Conservation (phyloP, 2,797 vertebrate genomes). For the Sebastes dallii region DNA sequence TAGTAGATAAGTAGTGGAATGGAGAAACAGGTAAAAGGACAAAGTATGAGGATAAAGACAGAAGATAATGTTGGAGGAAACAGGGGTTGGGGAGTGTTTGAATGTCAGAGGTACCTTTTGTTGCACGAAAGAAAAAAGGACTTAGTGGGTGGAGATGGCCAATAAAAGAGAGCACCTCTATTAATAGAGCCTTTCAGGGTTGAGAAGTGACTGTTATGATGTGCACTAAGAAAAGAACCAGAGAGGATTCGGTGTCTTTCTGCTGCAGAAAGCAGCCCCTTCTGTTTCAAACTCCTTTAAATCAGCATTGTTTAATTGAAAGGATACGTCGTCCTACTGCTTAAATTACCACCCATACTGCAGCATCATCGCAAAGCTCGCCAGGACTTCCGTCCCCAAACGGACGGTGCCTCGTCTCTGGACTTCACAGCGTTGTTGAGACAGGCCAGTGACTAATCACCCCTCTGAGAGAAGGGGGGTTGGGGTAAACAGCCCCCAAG, state of each 20-base stretch:
- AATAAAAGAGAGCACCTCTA: constrained; percentile 66
- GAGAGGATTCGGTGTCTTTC: constrained; percentile 16
- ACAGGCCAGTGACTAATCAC: constrained; percentile 68
- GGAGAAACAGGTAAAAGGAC: background rate
- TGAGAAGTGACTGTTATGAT: constrained; percentile 42
- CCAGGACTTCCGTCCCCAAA: background rate
- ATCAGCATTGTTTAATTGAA: constrained; percentile 18
- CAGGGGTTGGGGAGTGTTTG: constrained; percentile 5
- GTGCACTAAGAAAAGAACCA: constrained; percentile 50
- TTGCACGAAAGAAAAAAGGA: constrained; percentile 33
- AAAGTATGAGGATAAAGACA: background rate
- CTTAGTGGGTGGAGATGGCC: constrained; percentile 40
- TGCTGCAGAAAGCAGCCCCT: background rate
- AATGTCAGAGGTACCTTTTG: constrained; percentile 31
- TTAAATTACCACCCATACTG: background rate
- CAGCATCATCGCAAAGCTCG: background rate
- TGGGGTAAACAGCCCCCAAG: constrained; percentile 62
- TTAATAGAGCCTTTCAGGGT: constrained; percentile 75
- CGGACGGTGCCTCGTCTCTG: constrained; percentile 19
- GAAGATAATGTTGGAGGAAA: background rate
- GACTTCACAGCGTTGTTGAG: constrained; percentile 43
- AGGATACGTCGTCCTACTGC: background rate
- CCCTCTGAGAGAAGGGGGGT: constrained; percentile 61
- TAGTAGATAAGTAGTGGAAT: background rate
- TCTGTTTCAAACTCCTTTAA: constrained; percentile 9